Base-by-base conservation (phyloP, 1,140 invertebrate species). In the Drosophila sturtevanti region DNA sequence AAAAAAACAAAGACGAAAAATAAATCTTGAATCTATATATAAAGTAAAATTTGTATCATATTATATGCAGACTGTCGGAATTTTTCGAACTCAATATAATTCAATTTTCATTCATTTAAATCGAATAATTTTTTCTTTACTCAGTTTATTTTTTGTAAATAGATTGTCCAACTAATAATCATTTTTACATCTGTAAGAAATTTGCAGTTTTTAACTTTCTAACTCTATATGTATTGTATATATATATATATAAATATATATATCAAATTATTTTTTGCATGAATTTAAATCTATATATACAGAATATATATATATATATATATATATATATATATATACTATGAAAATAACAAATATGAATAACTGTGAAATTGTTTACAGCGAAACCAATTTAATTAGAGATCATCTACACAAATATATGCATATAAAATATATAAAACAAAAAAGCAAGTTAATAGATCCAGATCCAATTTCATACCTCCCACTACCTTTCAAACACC, bases 351-450 rank as follows among this genome's bases (percentile, higher is more conserved):
- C 77, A 77, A 63, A 34, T 69, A 69, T 52, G 68, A 71, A 62
- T 77, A 72, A 73, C 77, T 85, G 74, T 80, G 52, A 79, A 64
- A 84, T 84, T 85, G 81, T 85, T 84, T 84, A 85, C 81, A 84
- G 77, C 77, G 77, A 82, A 75, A 63, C 58, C 22, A 55, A 71
- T 51, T 67, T 54, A 69, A 52, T 56, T 70, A 35, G 14, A 65
- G 54, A 41, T 52, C 56, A 59, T 48, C 27, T 35, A 31, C n/a
- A 34, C 14, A 18, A 48, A 44, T 22, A 34, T 27, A 48, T 55
- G 35, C 34, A 24, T 52, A 66, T 16, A 52, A 35, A 16, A 41
- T 44, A 41, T 61, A 61, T 22, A 61, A 38, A 61, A 34, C 54
- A 48, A 48, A 48, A 48, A 48, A 21, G 14, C 41, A 44, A 44